Evolutionary conservation across 2,888 invertebrate genomes (phyloP).

Genomic region (Ormyrus thymus): DNA sequence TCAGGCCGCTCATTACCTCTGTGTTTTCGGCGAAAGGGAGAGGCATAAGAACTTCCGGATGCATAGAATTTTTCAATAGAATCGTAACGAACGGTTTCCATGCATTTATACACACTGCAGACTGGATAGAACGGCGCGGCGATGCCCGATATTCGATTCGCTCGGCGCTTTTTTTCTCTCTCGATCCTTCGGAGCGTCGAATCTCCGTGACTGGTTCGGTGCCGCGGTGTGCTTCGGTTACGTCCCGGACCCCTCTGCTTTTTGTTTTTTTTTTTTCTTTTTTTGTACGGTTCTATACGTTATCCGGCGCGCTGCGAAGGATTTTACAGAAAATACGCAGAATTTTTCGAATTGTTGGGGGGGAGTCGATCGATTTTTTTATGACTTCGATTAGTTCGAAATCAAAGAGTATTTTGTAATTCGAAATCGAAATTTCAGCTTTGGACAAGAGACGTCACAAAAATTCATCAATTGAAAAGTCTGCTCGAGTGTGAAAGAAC

Average conservation of each 20-base stretch:
- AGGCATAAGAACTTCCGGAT: conserved; percentile 46
- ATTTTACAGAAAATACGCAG: too few relatives aligned
- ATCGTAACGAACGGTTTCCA: conserved; percentile 46
- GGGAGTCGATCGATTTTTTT: too few relatives aligned
- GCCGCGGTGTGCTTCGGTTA: neutral
- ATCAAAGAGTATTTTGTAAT: too few relatives aligned
- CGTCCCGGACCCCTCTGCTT: neutral
- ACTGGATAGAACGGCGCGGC: neutral
- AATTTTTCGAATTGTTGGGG: too few relatives aligned
- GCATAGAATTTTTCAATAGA: conserved; percentile 56
- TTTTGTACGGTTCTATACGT: too few relatives aligned
- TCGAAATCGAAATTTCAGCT: too few relatives aligned
- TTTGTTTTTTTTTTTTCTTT: too few relatives aligned
- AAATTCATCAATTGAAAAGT: too few relatives aligned
- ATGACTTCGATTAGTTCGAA: too few relatives aligned
- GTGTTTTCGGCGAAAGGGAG: neutral
- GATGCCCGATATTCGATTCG: conserved; percentile 36
- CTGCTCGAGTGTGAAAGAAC: too few relatives aligned
- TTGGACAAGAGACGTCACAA: too few relatives aligned
- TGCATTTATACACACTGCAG: conserved; percentile 43
- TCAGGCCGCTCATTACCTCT: conserved; percentile 37
- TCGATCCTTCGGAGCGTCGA: neutral
- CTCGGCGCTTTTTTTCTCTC: conserved; percentile 10
- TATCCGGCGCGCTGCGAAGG: too few relatives aligned
- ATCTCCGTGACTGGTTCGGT: neutral